Evolutionary conservation across 2,797 vertebrate genomes (phyloP).

Genomic region (Gymnoscopelus microlampas): DNA sequence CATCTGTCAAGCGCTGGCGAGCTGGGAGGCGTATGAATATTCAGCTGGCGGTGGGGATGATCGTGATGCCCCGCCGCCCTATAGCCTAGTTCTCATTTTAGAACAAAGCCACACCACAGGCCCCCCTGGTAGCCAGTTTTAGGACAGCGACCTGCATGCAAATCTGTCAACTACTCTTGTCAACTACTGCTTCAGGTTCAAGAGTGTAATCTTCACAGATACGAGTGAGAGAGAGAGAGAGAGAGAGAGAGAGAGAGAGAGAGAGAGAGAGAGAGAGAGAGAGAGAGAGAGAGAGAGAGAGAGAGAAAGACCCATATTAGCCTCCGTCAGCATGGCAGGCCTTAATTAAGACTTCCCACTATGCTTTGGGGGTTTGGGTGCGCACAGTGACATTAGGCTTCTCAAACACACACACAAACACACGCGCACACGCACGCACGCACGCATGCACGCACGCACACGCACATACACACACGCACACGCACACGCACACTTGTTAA

Average conservation of each 20-base stretch:
- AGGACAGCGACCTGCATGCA: slow-evolving; percentile 27
- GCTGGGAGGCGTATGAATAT: slow-evolving; percentile 51
- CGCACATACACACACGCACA: slow-evolving; percentile 30
- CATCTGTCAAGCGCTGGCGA: slow-evolving; percentile 53
- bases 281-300: slow-evolving; percentile 1
- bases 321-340: slow-evolving; percentile 22
- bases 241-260: background rate
- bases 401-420: slow-evolving; percentile 3
- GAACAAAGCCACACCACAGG: slow-evolving; percentile 35
- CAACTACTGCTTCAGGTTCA: slow-evolving; percentile 18
- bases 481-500: slow-evolving; percentile 22
- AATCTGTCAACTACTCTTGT: slow-evolving; percentile 11
- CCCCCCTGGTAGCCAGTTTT: slow-evolving; percentile 10
- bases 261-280: slow-evolving; percentile 9
- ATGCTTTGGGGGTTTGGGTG: slow-evolving; percentile 39
- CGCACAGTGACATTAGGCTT: slow-evolving; percentile 32
- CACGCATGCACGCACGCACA: slow-evolving; percentile 15
- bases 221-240: slow-evolving; percentile 5
- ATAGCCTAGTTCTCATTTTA: slow-evolving; percentile 58
- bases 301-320: slow-evolving; percentile 60
- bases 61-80: slow-evolving; percentile 23
- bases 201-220: slow-evolving; percentile 25
- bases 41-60: slow-evolving; percentile 26
- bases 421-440: slow-evolving; percentile 19
- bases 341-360: slow-evolving; percentile 66